A percentile compares a stretch with the other conserved stretches of the same genome.
These are phyloP conservation scores for Phocides pigmalion DNA, from an alignment of 1,140 invertebrate genomes.

Conservation along the genomic window DNA sequence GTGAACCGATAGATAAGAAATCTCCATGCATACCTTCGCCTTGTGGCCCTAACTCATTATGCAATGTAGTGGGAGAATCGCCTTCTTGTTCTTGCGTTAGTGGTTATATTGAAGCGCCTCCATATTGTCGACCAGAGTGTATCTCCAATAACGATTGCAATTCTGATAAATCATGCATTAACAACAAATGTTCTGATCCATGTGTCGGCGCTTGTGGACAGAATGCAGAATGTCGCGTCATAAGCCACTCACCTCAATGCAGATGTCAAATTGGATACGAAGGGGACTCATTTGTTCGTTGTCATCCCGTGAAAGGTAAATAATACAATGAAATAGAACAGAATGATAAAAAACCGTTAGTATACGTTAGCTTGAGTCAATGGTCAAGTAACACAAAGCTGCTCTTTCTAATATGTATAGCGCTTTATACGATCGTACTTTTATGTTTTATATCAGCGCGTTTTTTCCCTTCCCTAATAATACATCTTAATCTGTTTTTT, in stretches of 20 bases:
- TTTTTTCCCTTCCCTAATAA: too few relatives aligned
- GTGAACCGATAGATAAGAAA: conserved; percentile 67
- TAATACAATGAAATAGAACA: neutral
- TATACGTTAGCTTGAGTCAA: too few relatives aligned
- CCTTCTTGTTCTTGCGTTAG: conserved; percentile 90
- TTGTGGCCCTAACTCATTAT: conserved; percentile 90
- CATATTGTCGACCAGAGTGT: conserved; percentile 88
- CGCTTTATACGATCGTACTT: too few relatives aligned
- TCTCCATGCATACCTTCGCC: conserved; percentile 85
- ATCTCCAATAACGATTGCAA: conserved; percentile 89
- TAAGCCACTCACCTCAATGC: conserved; percentile 90
- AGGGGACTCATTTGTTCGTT: conserved; percentile 89
- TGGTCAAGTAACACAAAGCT: too few relatives aligned
- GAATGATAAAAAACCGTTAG: too few relatives aligned
- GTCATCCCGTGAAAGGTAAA: conserved; percentile 58
- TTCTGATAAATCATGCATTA: conserved; percentile 88
- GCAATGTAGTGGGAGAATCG: conserved; percentile 86
- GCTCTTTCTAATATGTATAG: too few relatives aligned
- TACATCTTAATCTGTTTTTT: too few relatives aligned
- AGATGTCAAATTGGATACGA: conserved; percentile 86
- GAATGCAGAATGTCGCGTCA: conserved; percentile 88
- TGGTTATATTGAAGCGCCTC: conserved; percentile 88
- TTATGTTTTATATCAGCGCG: too few relatives aligned
- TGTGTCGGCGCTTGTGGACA: conserved; percentile 90
- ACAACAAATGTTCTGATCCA: conserved; percentile 90